These are phyloP conservation scores for Hesperia comma DNA, from an alignment of 2,888 invertebrate species.

Conservation along the genomic window DNA sequence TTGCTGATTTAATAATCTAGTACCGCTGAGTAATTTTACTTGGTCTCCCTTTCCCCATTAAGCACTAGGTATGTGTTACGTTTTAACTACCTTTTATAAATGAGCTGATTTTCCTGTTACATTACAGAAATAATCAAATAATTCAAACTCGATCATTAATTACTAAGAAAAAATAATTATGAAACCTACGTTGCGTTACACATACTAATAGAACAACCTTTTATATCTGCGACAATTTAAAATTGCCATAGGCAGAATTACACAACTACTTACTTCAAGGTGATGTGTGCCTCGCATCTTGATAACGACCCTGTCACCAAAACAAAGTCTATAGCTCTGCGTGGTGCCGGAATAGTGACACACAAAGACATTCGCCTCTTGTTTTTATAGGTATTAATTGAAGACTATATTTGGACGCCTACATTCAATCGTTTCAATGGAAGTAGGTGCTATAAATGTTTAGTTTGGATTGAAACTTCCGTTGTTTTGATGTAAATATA, in stretches of 20 bases:
- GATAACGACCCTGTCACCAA: constrained; percentile 46
- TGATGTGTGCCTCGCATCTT: constrained; percentile 45
- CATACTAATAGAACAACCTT: background rate
- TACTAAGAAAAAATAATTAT: background rate
- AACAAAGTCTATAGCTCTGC: constrained; percentile 26
- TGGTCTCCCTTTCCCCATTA: no score
- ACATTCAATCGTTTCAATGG: no score
- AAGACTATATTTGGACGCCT: constrained; percentile 34
- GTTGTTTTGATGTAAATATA: no score
- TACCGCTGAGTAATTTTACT: no score
- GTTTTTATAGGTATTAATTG: constrained; percentile 36
- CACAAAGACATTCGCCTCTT: constrained; percentile 41
- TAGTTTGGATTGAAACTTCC: no score
- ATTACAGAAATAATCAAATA: no score
- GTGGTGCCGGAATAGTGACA: constrained; percentile 31
- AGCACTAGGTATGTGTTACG: no score
- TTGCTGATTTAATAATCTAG: background rate
- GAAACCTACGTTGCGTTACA: no score
- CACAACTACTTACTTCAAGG: constrained; percentile 46
- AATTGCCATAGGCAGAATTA: constrained; percentile 40
- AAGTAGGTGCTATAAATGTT: no score
- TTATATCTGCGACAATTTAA: constrained; percentile 9
- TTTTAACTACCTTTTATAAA: no score
- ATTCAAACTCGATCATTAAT: background rate
- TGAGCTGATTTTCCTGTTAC: no score